Evolutionary conservation across 1,140 invertebrate species (phyloP), one percentile per base, ranked within the genome.

Genomic region (Anoplolepis gracilipes): DNA sequence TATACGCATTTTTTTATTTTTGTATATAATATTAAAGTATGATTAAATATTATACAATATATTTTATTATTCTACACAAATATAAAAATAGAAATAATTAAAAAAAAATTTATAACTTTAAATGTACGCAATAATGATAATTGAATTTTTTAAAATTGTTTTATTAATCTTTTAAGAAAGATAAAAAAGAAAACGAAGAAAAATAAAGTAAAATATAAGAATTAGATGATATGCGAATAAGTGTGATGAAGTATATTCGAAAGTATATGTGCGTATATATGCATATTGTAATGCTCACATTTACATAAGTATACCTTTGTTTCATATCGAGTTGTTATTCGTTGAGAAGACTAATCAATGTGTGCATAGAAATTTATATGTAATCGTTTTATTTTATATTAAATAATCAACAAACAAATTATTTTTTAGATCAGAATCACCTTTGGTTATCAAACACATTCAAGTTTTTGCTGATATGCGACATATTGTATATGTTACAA

Each of bases 71-170:
- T 57, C n/a, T n/a, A n/a, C n/a, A n/a, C 13, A 59, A 36, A 30
- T 19, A 42, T 11, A 76, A 61, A 61, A 76, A 76, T 76, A 62
- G 16, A 49, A n/a, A 61, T 42, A 42, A 46, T 16, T 25, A 30
- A 30, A 11, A 3, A 61, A 42, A 61, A 55, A 22, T 33, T 3
- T 46, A 36, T 16, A 36, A 30, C 1, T n/a, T 61, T 1, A 55
- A 61, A 8, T 76, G 28, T 25, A 42, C 8, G 8, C 22, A 57
- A 10, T 1, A 57, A 33, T 16, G 22, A 16, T 64, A 64, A 69
- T 28, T 30, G 30, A 72, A 7, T 49, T 49, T 16, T 30, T 22
- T 69, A 2, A 28, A 1, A 70, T 30, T 49, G 16, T 33, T 72
- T 30, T 53, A 46, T 28, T 13, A 11, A 10, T 25, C 11, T 30